A percentile compares a stretch with the other conserved stretches of the same genome.
Evolutionary conservation across 2,888 invertebrate species (phyloP).

Genomic region (Eristalis intricaria): DNA sequence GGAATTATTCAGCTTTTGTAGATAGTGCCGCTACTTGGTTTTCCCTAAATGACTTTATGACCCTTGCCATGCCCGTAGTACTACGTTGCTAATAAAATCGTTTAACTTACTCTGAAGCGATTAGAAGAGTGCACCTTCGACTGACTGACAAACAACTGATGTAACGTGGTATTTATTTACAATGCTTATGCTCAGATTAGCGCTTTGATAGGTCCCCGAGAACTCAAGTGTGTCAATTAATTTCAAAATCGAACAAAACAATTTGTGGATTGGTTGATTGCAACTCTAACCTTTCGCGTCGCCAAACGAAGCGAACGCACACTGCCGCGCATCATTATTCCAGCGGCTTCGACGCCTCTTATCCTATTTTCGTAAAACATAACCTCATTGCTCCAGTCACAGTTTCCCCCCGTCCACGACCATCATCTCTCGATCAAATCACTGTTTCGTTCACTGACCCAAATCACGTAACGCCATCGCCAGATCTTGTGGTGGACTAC

Average conservation of each 20-base stretch:
- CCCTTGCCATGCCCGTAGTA: background rate
- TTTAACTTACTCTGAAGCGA: background rate
- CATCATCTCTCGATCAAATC: background rate
- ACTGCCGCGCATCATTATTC: no score
- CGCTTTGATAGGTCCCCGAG: background rate
- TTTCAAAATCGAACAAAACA: background rate
- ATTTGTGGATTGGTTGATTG: no score
- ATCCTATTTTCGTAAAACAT: background rate
- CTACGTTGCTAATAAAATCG: background rate
- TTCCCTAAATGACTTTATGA: background rate
- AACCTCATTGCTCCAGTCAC: background rate
- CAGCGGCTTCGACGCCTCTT: no score
- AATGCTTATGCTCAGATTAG: no score
- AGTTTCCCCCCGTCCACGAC: background rate
- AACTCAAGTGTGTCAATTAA: background rate
- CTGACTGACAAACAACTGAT: background rate
- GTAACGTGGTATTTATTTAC: background rate
- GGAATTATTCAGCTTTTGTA: background rate
- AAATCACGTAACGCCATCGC: slow-evolving; percentile 34
- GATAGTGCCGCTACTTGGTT: slow-evolving; percentile 12
- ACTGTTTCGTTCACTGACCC: slow-evolving; percentile 12
- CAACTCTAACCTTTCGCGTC: no score
- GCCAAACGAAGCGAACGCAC: no score
- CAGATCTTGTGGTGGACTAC: background rate
- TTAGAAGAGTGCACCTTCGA: background rate